Evolutionary conservation across 2,797 vertebrate species (phyloP).

Genomic region (Muscicapa striata): DNA sequence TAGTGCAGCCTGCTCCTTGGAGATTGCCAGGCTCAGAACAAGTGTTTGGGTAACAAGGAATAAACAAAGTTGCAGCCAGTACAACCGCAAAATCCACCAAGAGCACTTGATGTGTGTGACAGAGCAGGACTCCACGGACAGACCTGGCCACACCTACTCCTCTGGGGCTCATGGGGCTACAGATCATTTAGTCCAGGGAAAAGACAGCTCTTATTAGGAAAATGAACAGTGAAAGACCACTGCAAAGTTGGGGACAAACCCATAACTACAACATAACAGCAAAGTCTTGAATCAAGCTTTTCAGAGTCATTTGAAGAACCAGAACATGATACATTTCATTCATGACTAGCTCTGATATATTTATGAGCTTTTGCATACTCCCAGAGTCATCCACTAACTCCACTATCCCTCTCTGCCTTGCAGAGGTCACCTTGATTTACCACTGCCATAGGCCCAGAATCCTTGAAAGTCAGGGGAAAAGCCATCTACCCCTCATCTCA

Average conservation of each 20-base stretch:
- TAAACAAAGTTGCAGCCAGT: not conserved
- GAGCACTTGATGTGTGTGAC: fast-evolving
- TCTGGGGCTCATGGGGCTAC: not conserved
- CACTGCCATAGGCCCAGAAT: not conserved
- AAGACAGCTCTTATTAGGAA: not conserved
- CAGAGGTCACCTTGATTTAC: not conserved
- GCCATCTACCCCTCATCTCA: not conserved
- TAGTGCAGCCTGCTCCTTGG: not conserved
- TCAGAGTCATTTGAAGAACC: not conserved
- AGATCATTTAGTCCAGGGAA: not conserved
- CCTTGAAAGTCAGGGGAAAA: not conserved
- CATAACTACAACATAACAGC: not conserved
- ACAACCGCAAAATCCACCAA: not conserved
- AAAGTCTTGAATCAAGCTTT: not conserved
- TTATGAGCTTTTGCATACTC: not conserved
- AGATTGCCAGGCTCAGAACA: not conserved
- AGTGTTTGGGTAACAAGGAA: not conserved
- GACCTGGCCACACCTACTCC: not conserved
- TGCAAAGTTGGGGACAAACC: not conserved
- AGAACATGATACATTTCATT: not conserved
- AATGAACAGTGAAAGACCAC: not conserved
- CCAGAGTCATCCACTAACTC: not conserved
- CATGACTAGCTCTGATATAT: not conserved
- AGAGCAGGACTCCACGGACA: not conserved
- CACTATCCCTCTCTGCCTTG: not conserved